Conservation (phyloP, 1,140 invertebrate genomes). For the Stegodyphus mimosarum region DNA sequence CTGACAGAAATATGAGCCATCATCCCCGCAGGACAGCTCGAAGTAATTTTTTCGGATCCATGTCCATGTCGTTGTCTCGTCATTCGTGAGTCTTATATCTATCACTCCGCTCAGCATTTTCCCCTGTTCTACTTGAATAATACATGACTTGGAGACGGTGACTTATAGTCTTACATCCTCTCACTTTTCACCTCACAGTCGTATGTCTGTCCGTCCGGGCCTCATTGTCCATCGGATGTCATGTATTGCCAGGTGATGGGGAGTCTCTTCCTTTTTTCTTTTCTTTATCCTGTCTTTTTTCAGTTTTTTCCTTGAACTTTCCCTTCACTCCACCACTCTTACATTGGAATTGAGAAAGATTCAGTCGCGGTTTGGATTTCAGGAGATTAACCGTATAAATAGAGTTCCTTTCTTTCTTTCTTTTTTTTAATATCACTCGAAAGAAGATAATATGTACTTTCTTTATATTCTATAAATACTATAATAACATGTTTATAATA, state of each 20-base stretch:
- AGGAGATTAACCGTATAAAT: too few species aligned
- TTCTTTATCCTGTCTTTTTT: too few species aligned
- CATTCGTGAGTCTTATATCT: conserved; percentile 10
- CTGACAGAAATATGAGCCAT: conserved; percentile 41
- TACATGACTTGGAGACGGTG: conserved; percentile 43
- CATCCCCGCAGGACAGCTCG: conserved; percentile 20
- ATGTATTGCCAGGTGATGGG: conserved; percentile 1
- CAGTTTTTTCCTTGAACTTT: too few species aligned
- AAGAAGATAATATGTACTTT: too few species aligned
- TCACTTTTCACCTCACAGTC: conserved; percentile 46
- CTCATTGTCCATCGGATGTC: conserved; percentile 5
- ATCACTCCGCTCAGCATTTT: background rate
- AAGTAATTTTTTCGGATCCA: conserved; percentile 27
- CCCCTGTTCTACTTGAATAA: conserved; percentile 38
- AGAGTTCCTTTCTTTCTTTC: too few species aligned
- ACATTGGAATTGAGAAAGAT: too few species aligned
- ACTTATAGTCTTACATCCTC: conserved; percentile 45
- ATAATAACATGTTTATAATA: too few species aligned
- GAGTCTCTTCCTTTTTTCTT: too few species aligned
- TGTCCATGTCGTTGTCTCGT: conserved; percentile 34
- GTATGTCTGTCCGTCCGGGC: conserved; percentile 14
- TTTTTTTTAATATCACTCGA: too few species aligned
- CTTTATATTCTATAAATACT: too few species aligned
- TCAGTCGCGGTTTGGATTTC: too few species aligned
- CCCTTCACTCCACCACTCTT: too few species aligned